These are phyloP conservation scores for Rotaria magnacalcarata DNA, from an alignment of 2,888 invertebrate species.

Conservation along the genomic window DNA sequence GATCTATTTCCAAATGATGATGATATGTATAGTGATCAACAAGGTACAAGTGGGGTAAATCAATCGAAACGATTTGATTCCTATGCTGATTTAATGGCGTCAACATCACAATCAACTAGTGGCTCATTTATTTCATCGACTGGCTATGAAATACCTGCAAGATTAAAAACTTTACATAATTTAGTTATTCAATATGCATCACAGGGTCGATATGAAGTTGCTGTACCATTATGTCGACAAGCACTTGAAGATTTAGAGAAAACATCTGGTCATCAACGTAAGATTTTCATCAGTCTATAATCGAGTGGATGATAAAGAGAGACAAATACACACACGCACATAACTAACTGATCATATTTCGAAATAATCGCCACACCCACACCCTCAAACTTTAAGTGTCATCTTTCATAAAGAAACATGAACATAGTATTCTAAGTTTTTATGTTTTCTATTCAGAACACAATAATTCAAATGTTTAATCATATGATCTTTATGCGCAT, in stretches of 20 bases:
- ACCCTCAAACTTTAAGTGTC: no score
- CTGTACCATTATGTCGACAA: slow-evolving; percentile 97
- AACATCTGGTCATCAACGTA: slow-evolving; percentile 87
- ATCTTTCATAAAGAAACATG: no score
- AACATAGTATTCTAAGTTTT: no score
- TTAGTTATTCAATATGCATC: slow-evolving; percentile 98
- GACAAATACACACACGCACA: no score
- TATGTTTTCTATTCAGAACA: no score
- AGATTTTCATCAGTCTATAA: background rate
- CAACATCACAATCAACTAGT: slow-evolving; percentile 23
- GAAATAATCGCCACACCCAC: no score
- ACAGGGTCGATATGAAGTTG: slow-evolving; percentile 75
- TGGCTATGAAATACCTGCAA: slow-evolving; percentile 85
- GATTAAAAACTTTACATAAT: slow-evolving; percentile 93
- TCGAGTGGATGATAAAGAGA: no score
- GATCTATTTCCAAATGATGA: slow-evolving; percentile 42
- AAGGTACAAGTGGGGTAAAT: background rate
- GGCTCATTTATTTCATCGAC: slow-evolving; percentile 30
- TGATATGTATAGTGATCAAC: background rate
- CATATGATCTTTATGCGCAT: no score
- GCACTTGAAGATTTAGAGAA: slow-evolving; percentile 97
- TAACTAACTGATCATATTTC: no score
- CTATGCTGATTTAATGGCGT: slow-evolving; percentile 41
- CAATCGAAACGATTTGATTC: slow-evolving; percentile 41
- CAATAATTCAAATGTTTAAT: no score